Percentiles rank a stretch among this genome's conserved stretches.
These are phyloP conservation scores for Diaphora mendica DNA, from an alignment of 2,888 invertebrate genomes.

Conservation along the genomic window DNA sequence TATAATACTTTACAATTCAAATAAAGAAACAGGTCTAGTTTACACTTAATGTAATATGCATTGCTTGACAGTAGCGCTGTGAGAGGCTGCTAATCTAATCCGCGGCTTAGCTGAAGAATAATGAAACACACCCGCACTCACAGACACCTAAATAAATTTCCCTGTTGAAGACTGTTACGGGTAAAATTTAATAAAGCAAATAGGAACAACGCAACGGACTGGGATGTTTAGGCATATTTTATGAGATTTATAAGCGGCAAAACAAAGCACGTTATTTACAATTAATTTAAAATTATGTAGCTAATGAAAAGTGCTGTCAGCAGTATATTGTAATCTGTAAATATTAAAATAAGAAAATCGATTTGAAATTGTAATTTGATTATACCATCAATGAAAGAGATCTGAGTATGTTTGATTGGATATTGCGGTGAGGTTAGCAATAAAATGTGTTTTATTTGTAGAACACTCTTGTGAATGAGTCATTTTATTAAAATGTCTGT, in stretches of 20 bases:
- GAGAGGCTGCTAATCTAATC: slow-evolving; percentile 69
- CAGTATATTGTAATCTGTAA: slow-evolving; percentile 35
- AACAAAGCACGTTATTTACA: slow-evolving; percentile 71
- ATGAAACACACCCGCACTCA: slow-evolving; percentile 66
- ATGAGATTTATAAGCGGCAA: slow-evolving; percentile 72
- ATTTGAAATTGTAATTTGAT: slow-evolving; percentile 28
- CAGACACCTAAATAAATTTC: slow-evolving; percentile 75
- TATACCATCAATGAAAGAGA: slow-evolving; percentile 21
- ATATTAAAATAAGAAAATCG: slow-evolving; percentile 26
- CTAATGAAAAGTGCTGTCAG: slow-evolving; percentile 63
- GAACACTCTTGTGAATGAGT: neutral
- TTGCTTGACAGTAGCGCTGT: slow-evolving; percentile 48
- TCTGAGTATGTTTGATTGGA: slow-evolving; percentile 12
- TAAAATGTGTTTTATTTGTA: neutral
- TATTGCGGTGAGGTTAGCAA: neutral
- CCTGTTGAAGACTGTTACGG: slow-evolving; percentile 68
- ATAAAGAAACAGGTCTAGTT: slow-evolving; percentile 46
- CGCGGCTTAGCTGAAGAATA: slow-evolving; percentile 67
- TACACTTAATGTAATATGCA: slow-evolving; percentile 54
- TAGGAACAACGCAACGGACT: slow-evolving; percentile 69
- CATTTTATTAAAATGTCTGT: slow-evolving; percentile 4
- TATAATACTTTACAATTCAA: slow-evolving; percentile 30
- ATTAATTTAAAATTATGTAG: slow-evolving; percentile 72
- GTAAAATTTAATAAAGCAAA: slow-evolving; percentile 81
- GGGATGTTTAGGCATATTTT: slow-evolving; percentile 72